Percentiles rank a stretch among this genome's conserved stretches.
Conservation (phyloP, 2,797 vertebrate species). For the Melanitta fusca region DNA sequence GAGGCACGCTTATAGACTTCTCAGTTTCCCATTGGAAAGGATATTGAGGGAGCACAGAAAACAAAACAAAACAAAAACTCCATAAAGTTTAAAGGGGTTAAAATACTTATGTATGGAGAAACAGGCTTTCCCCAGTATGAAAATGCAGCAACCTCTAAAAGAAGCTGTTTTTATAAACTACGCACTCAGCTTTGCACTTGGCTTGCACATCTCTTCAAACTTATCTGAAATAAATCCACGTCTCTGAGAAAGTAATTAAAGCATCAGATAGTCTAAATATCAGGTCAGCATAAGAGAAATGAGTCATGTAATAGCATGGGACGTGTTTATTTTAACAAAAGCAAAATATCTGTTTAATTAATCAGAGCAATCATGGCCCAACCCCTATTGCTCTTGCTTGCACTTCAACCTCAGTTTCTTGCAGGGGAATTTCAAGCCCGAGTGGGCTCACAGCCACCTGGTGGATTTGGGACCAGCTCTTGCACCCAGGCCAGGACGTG, state of each 20-base stretch:
- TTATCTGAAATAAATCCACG: not conserved
- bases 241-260: conserved; percentile 46
- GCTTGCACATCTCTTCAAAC: conserved; percentile 24
- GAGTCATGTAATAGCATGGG: conserved; percentile 22
- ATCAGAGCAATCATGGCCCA: not conserved
- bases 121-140: not conserved
- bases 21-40: not conserved
- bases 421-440: not conserved
- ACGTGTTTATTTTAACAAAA: conserved; percentile 28
- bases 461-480: not conserved
- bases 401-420: not conserved
- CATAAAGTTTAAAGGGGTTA: not conserved
- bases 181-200: not conserved
- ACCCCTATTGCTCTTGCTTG: not conserved
- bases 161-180: not conserved
- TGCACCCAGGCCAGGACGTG: not conserved
- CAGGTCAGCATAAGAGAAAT: conserved; percentile 16
- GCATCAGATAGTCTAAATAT: not conserved
- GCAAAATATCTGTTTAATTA: conserved; percentile 10
- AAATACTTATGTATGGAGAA: not conserved
- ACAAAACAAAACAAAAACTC: not conserved
- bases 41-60: not conserved
- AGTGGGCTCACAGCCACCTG: not conserved
- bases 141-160: conserved; percentile 4
- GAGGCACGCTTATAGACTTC: not conserved